These are phyloP conservation scores for Callocephalon fimbriatum DNA, from an alignment of 2,113 vertebrate species.

Conservation along the genomic window DNA sequence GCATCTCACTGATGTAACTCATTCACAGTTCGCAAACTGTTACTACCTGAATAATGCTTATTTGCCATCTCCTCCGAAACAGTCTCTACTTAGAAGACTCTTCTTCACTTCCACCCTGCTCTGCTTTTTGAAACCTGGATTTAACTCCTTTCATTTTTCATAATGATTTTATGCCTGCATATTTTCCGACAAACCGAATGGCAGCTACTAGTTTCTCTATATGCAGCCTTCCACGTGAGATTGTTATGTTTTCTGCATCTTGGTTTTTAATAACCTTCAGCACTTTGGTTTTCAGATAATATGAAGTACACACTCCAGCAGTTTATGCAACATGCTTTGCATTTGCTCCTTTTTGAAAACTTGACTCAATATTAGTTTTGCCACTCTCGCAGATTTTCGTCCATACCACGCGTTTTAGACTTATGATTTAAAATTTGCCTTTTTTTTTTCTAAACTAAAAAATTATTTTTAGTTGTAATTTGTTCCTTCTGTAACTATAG, in stretches of 20 bases:
- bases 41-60: background rate
- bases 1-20: background rate
- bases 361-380: background rate
- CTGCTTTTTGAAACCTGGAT: background rate
- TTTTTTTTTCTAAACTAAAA: background rate
- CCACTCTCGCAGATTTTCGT: background rate
- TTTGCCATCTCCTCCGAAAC: background rate
- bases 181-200: background rate
- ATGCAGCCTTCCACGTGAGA: background rate
- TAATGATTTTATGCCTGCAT: background rate
- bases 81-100: background rate
- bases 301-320: background rate
- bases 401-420: background rate
- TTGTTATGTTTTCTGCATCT: background rate
- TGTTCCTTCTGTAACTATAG: background rate
- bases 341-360: background rate
- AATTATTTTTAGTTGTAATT: background rate
- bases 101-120: background rate
- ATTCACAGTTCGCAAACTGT: background rate
- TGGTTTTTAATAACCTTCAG: background rate
- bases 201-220: background rate
- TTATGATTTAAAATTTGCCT: background rate
- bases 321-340: background rate
- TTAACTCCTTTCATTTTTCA: background rate
- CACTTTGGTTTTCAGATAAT: background rate